These are phyloP conservation scores for Dendrolimus pini DNA, from an alignment of 2,888 invertebrate species.

Conservation along the genomic window DNA sequence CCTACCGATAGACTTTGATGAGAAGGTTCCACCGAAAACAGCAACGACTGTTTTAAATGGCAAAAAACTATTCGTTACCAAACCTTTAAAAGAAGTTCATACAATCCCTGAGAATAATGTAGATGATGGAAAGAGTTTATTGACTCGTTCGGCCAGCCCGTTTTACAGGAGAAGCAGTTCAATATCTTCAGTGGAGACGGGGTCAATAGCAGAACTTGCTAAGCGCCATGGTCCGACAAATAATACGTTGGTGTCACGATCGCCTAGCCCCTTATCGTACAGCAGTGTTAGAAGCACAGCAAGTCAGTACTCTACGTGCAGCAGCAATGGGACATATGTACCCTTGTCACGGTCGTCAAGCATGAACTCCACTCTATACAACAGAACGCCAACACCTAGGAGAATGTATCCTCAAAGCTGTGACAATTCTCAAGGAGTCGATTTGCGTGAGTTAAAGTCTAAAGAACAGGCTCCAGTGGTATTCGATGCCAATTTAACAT, in stretches of 20 bases:
- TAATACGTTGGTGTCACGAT: slow-evolving; percentile 62
- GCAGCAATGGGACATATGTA: slow-evolving; percentile 60
- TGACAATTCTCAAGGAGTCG: slow-evolving; percentile 56
- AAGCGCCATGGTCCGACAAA: slow-evolving; percentile 51
- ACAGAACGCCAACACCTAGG: slow-evolving; percentile 76
- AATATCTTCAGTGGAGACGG: slow-evolving; percentile 59
- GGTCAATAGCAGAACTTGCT: slow-evolving; percentile 68
- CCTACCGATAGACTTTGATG: slow-evolving; percentile 62
- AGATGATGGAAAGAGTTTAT: slow-evolving; percentile 44
- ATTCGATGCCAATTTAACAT: slow-evolving; percentile 88
- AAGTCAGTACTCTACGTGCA: slow-evolving; percentile 68
- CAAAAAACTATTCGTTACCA: slow-evolving; percentile 57
- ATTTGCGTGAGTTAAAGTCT: slow-evolving; percentile 77
- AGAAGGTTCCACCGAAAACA: slow-evolving; percentile 48
- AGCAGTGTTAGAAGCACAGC: slow-evolving; percentile 55
- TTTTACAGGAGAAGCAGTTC: slow-evolving; percentile 57
- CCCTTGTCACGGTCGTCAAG: slow-evolving; percentile 63
- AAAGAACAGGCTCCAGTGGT: slow-evolving; percentile 87
- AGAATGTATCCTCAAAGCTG: slow-evolving; percentile 82
- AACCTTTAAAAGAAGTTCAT: slow-evolving; percentile 62
- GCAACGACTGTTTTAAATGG: slow-evolving; percentile 44
- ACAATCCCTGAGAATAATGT: slow-evolving; percentile 39
- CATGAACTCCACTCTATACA: slow-evolving; percentile 51
- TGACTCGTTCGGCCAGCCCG: slow-evolving; percentile 55
- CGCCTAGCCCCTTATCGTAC: slow-evolving; percentile 75